Percentiles rank a stretch among this genome's conserved stretches.
phyloP scores from a whole-genome alignment of 2,113 vertebrate species.

The Tursiops truncatus region DNA sequence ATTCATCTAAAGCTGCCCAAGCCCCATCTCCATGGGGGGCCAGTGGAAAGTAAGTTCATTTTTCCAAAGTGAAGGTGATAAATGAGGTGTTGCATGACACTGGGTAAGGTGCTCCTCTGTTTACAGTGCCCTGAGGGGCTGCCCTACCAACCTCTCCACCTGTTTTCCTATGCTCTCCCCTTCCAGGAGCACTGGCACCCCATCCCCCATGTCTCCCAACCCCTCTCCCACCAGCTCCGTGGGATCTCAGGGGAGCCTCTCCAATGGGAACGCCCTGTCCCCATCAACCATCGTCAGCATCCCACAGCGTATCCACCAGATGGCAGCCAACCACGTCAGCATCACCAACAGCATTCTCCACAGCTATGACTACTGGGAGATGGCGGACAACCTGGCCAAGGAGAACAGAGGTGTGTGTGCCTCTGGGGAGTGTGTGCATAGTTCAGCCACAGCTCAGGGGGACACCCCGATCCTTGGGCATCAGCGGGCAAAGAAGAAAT shows the following conservation, averaged over 20 bases:
- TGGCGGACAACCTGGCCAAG: constrained; percentile 96
- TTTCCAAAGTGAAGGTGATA: background rate
- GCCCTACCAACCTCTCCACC: background rate
- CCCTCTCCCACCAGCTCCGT: constrained; percentile 88
- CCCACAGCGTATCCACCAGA: constrained; percentile 98
- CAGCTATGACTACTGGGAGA: constrained; percentile 99
- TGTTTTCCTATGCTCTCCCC: constrained; percentile 49
- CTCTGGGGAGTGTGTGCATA: accelerated
- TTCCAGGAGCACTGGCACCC: constrained; percentile 89
- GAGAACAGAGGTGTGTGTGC: constrained; percentile 92
- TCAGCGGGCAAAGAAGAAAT: background rate
- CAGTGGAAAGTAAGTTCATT: constrained; percentile 92
- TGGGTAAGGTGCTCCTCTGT: background rate
- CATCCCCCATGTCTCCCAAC: constrained; percentile 88
- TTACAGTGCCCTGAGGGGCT: background rate
- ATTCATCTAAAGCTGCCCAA: constrained; percentile 92
- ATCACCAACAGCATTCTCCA: constrained; percentile 99
- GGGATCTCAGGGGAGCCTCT: constrained; percentile 87
- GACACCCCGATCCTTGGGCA: background rate
- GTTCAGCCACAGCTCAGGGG: background rate
- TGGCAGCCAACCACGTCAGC: constrained; percentile 98
- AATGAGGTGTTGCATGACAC: background rate
- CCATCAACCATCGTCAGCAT: constrained; percentile 93
- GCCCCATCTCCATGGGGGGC: constrained; percentile 88
- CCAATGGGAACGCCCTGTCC: constrained; percentile 80